These are phyloP conservation scores for Sarcophaga carnaria DNA, from an alignment of 2,888 invertebrate species.

Conservation along the genomic window DNA sequence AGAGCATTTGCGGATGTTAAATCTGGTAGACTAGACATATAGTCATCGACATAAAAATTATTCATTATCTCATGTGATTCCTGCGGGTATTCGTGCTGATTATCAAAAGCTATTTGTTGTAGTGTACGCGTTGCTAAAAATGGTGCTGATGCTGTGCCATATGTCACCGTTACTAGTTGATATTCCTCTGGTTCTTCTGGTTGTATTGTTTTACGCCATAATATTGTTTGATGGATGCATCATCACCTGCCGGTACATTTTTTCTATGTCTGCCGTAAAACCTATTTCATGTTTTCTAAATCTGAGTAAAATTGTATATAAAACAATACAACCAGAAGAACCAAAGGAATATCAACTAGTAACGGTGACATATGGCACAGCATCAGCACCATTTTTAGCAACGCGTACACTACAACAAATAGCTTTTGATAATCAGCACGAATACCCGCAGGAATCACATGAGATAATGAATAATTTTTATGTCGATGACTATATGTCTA, in stretches of 20 bases:
- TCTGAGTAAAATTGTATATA: too few relatives aligned
- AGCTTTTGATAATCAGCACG: constrained; percentile 41
- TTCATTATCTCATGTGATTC: constrained; percentile 39
- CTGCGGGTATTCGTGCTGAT: constrained; percentile 30
- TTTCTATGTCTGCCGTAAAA: too few relatives aligned
- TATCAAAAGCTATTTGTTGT: constrained; percentile 51
- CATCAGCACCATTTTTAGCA: constrained; percentile 53
- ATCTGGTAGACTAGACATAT: constrained; percentile 62
- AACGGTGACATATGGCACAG: constrained; percentile 55
- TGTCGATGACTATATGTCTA: constrained; percentile 58
- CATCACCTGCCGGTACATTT: too few relatives aligned
- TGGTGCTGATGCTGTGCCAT: constrained; percentile 51
- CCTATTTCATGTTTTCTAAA: too few relatives aligned
- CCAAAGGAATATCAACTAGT: constrained; percentile 39
- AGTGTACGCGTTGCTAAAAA: constrained; percentile 54
- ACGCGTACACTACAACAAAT: constrained; percentile 49
- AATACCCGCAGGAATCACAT: constrained; percentile 35
- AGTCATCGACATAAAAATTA: constrained; percentile 52
- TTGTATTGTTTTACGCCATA: not conserved
- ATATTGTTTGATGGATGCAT: too few relatives aligned
- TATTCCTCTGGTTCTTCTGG: constrained; percentile 18
- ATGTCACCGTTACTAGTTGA: constrained; percentile 50
- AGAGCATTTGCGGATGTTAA: constrained; percentile 1
- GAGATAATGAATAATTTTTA: constrained; percentile 50
- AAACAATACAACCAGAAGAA: not conserved